Conservation (phyloP, 2,797 vertebrate species). For the Garrulus glandarius region DNA sequence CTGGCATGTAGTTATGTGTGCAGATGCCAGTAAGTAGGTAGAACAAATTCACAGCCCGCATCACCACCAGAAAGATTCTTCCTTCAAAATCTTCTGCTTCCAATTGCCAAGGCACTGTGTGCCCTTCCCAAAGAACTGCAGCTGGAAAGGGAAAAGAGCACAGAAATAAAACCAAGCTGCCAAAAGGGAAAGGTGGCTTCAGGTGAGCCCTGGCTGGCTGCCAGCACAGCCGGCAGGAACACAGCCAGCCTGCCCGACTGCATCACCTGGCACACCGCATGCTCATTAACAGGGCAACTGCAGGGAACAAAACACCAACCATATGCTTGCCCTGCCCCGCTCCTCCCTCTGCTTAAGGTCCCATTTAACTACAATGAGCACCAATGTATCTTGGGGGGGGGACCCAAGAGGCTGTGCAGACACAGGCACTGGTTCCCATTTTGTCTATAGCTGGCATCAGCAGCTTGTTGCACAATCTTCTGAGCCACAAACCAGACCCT, state of each 20-base stretch:
- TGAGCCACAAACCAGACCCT: background rate
- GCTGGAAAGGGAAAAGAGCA: background rate
- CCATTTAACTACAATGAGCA: background rate
- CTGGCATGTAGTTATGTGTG: background rate
- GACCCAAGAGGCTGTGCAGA: background rate
- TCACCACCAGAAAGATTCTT: background rate
- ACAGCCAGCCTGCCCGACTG: background rate
- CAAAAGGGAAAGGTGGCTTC: background rate
- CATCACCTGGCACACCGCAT: accelerated
- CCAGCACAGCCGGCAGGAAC: accelerated
- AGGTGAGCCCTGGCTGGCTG: background rate
- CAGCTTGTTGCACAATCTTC: background rate
- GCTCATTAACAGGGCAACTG: background rate
- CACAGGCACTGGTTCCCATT: background rate
- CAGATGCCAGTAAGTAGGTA: background rate
- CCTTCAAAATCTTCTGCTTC: background rate
- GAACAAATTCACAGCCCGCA: background rate
- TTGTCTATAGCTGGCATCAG: background rate
- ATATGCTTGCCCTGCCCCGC: background rate
- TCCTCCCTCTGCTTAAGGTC: background rate
- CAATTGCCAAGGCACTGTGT: background rate
- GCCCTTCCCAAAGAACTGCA: background rate
- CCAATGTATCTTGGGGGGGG: accelerated
- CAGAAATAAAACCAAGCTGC: background rate
- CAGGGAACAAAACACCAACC: background rate